These are phyloP conservation scores for Thecocarcelia acutangulata DNA, from an alignment of 2,888 invertebrate genomes.

Conservation along the genomic window DNA sequence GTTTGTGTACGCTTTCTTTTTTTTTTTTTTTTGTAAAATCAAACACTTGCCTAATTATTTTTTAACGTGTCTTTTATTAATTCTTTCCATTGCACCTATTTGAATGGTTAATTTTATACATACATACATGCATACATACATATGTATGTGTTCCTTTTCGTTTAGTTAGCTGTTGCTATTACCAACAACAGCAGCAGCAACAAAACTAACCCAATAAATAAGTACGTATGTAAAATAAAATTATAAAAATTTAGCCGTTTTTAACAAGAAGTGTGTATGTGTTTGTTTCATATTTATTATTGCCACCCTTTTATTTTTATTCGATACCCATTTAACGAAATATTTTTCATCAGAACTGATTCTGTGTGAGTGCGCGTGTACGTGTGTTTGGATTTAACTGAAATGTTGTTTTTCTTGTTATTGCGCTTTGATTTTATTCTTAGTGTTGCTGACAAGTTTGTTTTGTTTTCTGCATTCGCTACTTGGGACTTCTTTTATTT, in stretches of 20 bases:
- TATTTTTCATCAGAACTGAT: neutral
- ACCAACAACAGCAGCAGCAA: conserved; percentile 51
- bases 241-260: conserved; percentile 37
- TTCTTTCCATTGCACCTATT: neutral
- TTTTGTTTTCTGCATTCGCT: conserved; percentile 49
- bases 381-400: neutral
- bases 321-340: neutral
- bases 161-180: conserved; percentile 64
- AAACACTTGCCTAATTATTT: conserved; percentile 24
- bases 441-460: conserved; percentile 41
- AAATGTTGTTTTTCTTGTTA: conserved; percentile 48
- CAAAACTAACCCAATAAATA: conserved; percentile 29
- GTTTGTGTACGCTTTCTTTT: neutral
- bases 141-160: conserved; percentile 36
- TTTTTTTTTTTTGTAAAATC: neutral
- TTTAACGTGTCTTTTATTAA: conserved; percentile 19
- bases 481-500: too few species aligned
- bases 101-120: neutral
- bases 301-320: conserved; percentile 49
- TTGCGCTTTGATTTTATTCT: conserved; percentile 26
- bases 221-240: neutral
- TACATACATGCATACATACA: too few species aligned
- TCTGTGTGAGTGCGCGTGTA: neutral
- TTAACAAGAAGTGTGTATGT: neutral
- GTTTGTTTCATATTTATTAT: neutral